phyloP scores from a whole-genome alignment of 53 echinoderm and acorn worm genomes.

The Holothuria leucospilota region DNA sequence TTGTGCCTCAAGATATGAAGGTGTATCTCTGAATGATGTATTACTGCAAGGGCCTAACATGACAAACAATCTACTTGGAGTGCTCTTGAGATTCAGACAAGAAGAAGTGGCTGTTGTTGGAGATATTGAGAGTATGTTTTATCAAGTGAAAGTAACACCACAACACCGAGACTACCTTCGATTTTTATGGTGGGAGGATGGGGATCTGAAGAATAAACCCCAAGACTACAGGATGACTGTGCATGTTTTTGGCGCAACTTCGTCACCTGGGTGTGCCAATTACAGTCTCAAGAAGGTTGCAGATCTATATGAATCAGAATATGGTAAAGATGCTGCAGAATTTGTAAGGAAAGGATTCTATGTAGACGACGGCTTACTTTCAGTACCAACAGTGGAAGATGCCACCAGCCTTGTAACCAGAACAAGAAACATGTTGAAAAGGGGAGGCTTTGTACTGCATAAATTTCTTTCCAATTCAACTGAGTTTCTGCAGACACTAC shows the following conservation, averaged over 20 bases:
- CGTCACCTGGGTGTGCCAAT: conserved; percentile 77
- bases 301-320: conserved; percentile 53
- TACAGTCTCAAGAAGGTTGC: conserved; percentile 64
- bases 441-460: conserved; percentile 60
- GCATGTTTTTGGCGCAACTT: conserved; percentile 66
- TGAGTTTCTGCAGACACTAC: conserved; percentile 51
- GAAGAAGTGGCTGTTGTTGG: conserved; percentile 31
- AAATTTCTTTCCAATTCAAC: conserved; percentile 62
- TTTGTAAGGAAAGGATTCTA: conserved; percentile 64
- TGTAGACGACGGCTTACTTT: conserved; percentile 65
- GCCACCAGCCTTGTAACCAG: conserved; percentile 47
- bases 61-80: conserved; percentile 24
- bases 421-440: conserved; percentile 55
- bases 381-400: conserved; percentile 44
- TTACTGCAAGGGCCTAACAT: conserved; percentile 13
- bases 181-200: conserved; percentile 73
- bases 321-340: conserved; percentile 46
- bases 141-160: conserved; percentile 19
- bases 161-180: conserved; percentile 68
- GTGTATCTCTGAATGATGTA: conserved; percentile 14
- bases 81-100: conserved; percentile 22
- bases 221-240: conserved; percentile 69
- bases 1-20: conserved; percentile 20
- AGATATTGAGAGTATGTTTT: conserved; percentile 34
- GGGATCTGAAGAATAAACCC: conserved; percentile 35